Evolutionary conservation across 2,113 vertebrate genomes (phyloP), one percentile per base, ranked within the genome.

Genomic region (Marcusenius ussheri): DNA sequence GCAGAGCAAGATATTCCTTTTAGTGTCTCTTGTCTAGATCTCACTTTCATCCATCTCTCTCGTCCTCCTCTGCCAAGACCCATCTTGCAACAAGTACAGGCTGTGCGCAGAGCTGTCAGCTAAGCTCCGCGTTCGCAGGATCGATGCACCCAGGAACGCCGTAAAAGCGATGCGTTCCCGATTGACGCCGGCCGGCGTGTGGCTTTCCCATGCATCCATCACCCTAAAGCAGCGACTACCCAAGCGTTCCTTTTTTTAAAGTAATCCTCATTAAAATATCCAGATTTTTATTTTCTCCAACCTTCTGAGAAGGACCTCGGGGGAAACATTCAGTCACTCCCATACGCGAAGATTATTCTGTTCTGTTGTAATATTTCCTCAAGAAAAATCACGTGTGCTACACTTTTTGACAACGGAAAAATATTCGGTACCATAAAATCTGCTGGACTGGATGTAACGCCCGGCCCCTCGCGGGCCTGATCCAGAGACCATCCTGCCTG

Each of bases 81-180:
- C 89, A 74, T 90, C 89, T 91, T 88, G 80, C 91, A 92, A 90
- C 92, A 92, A 92, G 92, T 91, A 93, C 91, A 89, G 66, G 70
- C 83, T 31, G 90, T 92, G 90, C 91, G 80, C 49, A 83, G 85
- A 91, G 83, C 84, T 88, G 83, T 56, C 51, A 88, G 89, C 88
- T 92, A 87, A 90, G 90, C 89, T 89, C 90, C 91, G 90, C 90
- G 92, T 90, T 90, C 92, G 90, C 85, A 89, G 89, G 92, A 93
- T 93, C 92, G 92, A 94, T 94, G 93, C 91, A 88, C 91, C 87
- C 89, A 92, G 93, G 91, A 94, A 95, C 91, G 91, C 93, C 94
- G 92, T 93, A 93, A 94, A 95, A 93, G 92, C 91, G 92, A 90
- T 89, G 89, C 90, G 74, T 85, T 90, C 49, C 89, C 90, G 89